A percentile compares a stretch with the other conserved stretches of the same genome.
Conservation (phyloP, 2,113 vertebrate genomes). For the Boulengeromyrus knoepffleri region DNA sequence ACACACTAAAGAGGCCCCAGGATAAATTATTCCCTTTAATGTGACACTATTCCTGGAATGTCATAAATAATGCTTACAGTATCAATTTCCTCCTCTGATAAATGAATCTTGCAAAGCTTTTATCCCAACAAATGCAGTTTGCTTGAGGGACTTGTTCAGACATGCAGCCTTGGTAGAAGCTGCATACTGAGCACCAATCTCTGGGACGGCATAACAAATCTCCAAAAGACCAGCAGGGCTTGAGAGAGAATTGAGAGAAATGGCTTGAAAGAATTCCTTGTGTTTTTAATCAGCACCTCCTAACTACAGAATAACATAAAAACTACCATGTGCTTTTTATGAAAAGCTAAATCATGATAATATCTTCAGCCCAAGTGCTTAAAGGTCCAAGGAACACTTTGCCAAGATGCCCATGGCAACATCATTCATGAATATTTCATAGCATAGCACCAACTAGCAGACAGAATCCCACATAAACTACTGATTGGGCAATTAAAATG, state of each 20-base stretch:
- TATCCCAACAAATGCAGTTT: background rate
- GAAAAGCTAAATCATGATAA: background rate
- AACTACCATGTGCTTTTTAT: background rate
- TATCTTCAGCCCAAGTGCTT: background rate
- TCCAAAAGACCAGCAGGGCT: background rate
- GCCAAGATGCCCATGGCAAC: background rate
- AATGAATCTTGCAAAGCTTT: background rate
- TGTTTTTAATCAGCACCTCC: background rate
- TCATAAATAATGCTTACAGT: slow-evolving; percentile 13
- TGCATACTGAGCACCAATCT: background rate
- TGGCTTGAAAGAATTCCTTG: background rate
- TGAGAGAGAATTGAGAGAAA: background rate
- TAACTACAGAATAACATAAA: background rate
- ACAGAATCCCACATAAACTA: background rate
- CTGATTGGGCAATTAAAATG: background rate
- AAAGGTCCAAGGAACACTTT: background rate
- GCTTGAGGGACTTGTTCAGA: background rate
- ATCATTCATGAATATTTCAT: background rate
- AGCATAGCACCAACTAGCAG: background rate
- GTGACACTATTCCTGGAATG: background rate
- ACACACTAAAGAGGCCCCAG: background rate
- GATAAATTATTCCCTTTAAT: slow-evolving; percentile 8
- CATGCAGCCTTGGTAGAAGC: background rate
- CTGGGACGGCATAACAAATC: background rate
- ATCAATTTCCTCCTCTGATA: slow-evolving; percentile 1